Evolutionary conservation across 2,113 vertebrate species (phyloP).

Genomic region (Phyllostomus hastatus): DNA sequence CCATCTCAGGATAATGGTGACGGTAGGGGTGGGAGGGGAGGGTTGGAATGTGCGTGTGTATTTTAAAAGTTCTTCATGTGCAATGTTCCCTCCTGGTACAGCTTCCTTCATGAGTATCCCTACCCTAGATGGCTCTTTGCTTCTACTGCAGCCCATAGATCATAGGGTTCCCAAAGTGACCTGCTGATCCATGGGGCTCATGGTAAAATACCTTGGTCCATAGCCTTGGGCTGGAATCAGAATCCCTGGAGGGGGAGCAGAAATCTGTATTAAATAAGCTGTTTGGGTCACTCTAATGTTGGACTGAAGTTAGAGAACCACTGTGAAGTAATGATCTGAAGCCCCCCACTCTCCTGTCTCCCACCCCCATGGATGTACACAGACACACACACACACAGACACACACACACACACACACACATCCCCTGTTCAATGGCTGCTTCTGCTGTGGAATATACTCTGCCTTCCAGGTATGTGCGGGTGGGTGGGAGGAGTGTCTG

Average conservation of each 20-base stretch:
- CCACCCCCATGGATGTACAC: accelerated
- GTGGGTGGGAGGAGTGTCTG: background rate
- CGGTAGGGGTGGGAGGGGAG: background rate
- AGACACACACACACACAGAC: too few species aligned
- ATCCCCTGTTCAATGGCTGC: too few species aligned
- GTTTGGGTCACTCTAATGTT: background rate
- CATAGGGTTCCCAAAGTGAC: background rate
- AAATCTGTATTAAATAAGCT: background rate
- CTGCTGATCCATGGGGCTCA: accelerated
- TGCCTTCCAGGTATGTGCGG: background rate
- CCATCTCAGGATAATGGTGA: background rate
- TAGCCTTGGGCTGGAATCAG: background rate
- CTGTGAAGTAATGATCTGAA: background rate
- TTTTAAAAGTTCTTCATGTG: background rate
- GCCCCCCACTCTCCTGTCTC: accelerated
- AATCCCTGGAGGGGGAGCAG: background rate
- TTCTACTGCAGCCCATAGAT: background rate
- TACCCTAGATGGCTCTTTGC: background rate
- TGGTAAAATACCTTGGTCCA: background rate
- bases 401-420: too few species aligned
- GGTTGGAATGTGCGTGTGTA: background rate
- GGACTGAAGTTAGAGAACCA: background rate
- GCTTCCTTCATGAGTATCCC: background rate
- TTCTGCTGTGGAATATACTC: background rate
- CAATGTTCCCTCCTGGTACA: background rate